Conservation (phyloP, 2,888 invertebrate genomes). For the Amphipyra berbera region DNA sequence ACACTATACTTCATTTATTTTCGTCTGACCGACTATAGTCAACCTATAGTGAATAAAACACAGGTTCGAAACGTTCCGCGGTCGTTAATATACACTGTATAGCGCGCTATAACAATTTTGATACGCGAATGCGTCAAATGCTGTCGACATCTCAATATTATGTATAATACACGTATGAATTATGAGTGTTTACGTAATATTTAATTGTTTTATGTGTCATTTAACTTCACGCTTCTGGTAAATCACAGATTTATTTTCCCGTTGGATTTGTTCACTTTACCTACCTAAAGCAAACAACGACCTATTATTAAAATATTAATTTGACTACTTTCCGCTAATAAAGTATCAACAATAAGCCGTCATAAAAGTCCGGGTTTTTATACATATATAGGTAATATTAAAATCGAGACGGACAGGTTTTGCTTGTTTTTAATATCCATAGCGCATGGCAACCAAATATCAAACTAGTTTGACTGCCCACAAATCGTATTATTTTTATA, state of each 20-base stretch:
- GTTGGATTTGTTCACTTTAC: not conserved
- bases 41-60: slow-evolving; percentile 63
- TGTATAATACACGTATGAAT: not conserved
- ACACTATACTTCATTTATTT: slow-evolving; percentile 79
- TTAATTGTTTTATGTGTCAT: not conserved
- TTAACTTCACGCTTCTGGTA: not conserved
- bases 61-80: slow-evolving; percentile 62
- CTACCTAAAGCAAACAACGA: not conserved
- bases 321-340: not conserved
- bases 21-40: slow-evolving; percentile 66
- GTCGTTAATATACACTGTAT: slow-evolving; percentile 64
- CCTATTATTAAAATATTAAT: not conserved
- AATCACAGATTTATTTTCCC: not conserved
- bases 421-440: not conserved
- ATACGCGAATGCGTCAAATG: slow-evolving; percentile 38
- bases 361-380: not conserved
- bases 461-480: slow-evolving; percentile 15
- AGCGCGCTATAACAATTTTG: slow-evolving; percentile 63
- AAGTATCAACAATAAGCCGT: slow-evolving; percentile 9
- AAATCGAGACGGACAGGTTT: slow-evolving; percentile 14
- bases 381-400: slow-evolving; percentile 7
- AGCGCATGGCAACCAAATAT: slow-evolving; percentile 12
- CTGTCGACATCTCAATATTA: not conserved
- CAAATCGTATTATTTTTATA: slow-evolving; percentile 5
- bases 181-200: not conserved